Conservation (phyloP, 2,888 invertebrate genomes). For the Tetrapedia diversipes region DNA sequence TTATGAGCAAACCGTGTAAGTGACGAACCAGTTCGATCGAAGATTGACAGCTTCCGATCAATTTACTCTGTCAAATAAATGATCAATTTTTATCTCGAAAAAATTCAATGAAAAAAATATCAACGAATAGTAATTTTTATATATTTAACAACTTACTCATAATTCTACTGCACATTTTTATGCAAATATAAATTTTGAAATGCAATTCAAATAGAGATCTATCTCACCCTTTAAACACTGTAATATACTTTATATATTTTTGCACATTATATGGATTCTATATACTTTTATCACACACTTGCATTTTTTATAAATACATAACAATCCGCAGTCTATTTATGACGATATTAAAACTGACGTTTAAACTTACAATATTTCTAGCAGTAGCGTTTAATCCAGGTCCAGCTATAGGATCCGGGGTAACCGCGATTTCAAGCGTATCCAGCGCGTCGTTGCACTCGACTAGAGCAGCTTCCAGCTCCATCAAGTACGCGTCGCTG, state of each 20-base stretch:
- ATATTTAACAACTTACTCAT: no score
- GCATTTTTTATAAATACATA: no score
- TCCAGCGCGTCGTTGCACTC: slow-evolving; percentile 89
- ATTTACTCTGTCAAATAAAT: slow-evolving; percentile 84
- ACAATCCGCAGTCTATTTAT: no score
- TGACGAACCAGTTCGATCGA: slow-evolving; percentile 92
- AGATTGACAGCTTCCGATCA: slow-evolving; percentile 91
- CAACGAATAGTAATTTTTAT: no score
- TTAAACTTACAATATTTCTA: slow-evolving; percentile 85
- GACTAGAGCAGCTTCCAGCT: slow-evolving; percentile 88
- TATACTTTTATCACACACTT: no score
- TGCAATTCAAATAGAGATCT: no score
- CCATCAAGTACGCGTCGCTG: slow-evolving; percentile 92
- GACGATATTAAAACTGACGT: no score
- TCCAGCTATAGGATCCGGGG: slow-evolving; percentile 85
- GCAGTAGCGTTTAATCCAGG: slow-evolving; percentile 85
- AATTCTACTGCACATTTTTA: no score
- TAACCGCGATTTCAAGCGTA: slow-evolving; percentile 87
- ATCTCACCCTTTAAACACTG: no score
- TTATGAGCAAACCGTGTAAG: slow-evolving; percentile 89
- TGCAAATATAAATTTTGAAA: no score
- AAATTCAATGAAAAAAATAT: background rate
- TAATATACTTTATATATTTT: no score
- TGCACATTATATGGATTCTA: no score
- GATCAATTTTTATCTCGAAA: background rate